Evolutionary conservation across 2,797 vertebrate species (phyloP).

Genomic region (Atherinosoma microstoma): DNA sequence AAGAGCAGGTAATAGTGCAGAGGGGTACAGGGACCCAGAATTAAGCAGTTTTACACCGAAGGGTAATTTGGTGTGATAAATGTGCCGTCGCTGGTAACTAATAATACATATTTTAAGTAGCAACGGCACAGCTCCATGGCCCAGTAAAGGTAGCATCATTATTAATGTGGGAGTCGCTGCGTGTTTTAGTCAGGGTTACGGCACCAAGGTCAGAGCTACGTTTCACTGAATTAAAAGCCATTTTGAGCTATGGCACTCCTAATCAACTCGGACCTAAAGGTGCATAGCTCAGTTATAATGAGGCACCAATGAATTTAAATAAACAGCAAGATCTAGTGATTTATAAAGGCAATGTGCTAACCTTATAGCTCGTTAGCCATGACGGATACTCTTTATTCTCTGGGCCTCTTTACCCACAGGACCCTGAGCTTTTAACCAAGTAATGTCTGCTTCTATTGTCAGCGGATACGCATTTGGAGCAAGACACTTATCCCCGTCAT

Average conservation of each 20-base stretch:
- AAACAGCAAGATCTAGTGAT: slow-evolving; percentile 98
- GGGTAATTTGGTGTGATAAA: slow-evolving; percentile 99
- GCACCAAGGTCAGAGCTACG: slow-evolving; percentile 97
- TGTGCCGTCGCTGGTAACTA: slow-evolving; percentile 95
- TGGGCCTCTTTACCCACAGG: slow-evolving; percentile 91
- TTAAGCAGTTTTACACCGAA: slow-evolving; percentile 99
- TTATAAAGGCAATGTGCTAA: slow-evolving; percentile 96
- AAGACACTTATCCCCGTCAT: slow-evolving; percentile 89
- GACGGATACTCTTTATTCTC: slow-evolving; percentile 96
- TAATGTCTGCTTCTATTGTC: slow-evolving; percentile 89
- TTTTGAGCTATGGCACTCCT: slow-evolving; percentile 99
- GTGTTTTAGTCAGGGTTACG: slow-evolving; percentile 98
- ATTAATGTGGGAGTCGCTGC: slow-evolving; percentile 98
- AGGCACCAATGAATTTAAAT: slow-evolving; percentile 99
- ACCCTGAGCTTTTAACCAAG: slow-evolving; percentile 89
- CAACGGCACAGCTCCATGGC: slow-evolving; percentile 81
- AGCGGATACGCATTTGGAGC: slow-evolving; percentile 82
- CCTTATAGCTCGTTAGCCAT: slow-evolving; percentile 99
- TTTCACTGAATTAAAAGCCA: slow-evolving; percentile 99
- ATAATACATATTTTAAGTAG: slow-evolving; percentile 99
- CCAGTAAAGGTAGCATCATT: slow-evolving; percentile 94
- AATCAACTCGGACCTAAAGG: slow-evolving; percentile 99
- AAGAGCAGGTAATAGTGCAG: slow-evolving; percentile 98
- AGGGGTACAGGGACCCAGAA: slow-evolving; percentile 95
- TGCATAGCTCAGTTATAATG: slow-evolving; percentile 99